Percentiles rank a stretch among this genome's conserved stretches.
phyloP scores from a whole-genome alignment of 2,113 vertebrate species.

The Sceloporus undulatus region DNA sequence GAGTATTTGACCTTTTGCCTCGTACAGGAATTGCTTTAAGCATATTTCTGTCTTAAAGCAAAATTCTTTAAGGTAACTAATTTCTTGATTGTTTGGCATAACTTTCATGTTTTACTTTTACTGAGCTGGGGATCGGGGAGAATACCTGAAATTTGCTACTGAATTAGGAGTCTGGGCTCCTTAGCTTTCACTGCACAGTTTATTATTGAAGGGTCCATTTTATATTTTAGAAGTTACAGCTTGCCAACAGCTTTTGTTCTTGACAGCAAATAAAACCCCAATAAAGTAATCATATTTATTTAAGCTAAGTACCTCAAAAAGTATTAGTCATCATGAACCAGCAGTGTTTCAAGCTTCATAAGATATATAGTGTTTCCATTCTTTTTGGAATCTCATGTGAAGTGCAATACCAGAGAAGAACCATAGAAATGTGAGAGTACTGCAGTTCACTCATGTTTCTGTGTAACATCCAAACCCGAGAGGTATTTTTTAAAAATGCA shows the following conservation, averaged over 20 bases:
- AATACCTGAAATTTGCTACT: background rate
- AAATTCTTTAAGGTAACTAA: background rate
- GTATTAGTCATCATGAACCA: background rate
- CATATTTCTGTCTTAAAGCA: background rate
- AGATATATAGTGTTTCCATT: background rate
- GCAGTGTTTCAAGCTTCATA: background rate
- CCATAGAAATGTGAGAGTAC: background rate
- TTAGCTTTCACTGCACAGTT: background rate
- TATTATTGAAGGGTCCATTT: background rate
- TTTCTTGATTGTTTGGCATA: background rate
- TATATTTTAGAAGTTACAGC: background rate
- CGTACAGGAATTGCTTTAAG: background rate
- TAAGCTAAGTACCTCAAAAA: background rate
- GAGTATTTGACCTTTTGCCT: background rate
- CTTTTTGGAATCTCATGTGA: background rate
- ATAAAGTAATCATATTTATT: background rate
- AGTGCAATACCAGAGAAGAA: background rate
- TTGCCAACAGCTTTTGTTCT: background rate
- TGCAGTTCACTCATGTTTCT: background rate
- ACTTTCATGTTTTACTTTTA: background rate
- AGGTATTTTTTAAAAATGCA: background rate
- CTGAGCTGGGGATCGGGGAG: background rate
- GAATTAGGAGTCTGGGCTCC: background rate
- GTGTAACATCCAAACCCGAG: background rate
- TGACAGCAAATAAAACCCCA: background rate